Base-by-base conservation (phyloP, 1,140 invertebrate species). In the Cydia amplana region DNA sequence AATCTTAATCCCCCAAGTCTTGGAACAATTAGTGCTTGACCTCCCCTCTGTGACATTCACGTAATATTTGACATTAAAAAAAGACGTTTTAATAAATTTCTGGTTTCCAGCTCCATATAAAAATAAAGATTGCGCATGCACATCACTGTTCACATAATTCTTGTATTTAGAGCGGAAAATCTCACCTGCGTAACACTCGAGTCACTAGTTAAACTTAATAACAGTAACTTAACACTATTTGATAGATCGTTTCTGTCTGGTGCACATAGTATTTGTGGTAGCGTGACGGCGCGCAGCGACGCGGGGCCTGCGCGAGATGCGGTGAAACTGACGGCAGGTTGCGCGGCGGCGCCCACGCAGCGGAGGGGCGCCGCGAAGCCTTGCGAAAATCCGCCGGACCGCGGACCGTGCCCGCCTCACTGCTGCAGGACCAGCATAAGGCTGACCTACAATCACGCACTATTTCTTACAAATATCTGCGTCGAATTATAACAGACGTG, bases 171-270 rank as follows among this genome's bases (percentile, higher is more conserved):
- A 70, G 32, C 65, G 65, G 65, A 70, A 74, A 72, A 70, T 75
- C 81, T 85, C 77, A 82, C 80, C 77, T 82, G 75, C 75, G 72
- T 49, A 40, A 70, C 49, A 78, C 72, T 75, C 67, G 46, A 81
- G 72, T 79, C 18, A 78, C 60, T 79, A 70, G 72, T 79, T 81
- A 78, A 77, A 83, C 78, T 86, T 79, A 78, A 79, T 78, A 76
- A 73, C 78, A 78, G 83, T 83, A 88, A 89, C 85, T 89, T 89
- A 90, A 86, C 83, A 89, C 86, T 91, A 90, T 89, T 91, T 92
- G 88, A 91, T 89, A 91, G 90, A 88, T 86, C 80, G 85, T 87
- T 89, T 87, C 81, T 82, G 83, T 86, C 79, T 84, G 80, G 81
- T 89, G 85, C 83, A 84, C 87, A 89, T 85, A 85, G 77, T 83